Evolutionary conservation across 2,113 vertebrate species (phyloP), one percentile per base, ranked within the genome.

Genomic region (Centropus bengalensis): DNA sequence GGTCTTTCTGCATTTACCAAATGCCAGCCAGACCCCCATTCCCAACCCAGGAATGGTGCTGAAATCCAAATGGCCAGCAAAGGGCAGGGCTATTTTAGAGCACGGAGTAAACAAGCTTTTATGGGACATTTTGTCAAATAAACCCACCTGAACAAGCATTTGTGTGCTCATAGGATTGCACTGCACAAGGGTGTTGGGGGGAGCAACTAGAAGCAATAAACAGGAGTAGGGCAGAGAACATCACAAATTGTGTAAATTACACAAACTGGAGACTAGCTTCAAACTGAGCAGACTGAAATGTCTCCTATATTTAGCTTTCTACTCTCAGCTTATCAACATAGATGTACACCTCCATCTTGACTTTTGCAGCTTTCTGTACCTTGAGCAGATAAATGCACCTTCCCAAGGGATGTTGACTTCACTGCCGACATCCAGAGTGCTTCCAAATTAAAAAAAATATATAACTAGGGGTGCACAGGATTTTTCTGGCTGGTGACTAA

Each of bases 11-110:
- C 71, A 23, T 36, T 59, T 83, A 52, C 30, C 47, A 90, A 77
- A 91, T 47, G 15, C 28, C 79, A 63, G 14, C 23, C 4, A 1
- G 20, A 79, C 10, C 9, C 32, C 26, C 56, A 17, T 20, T 74
- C 38, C 82, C 8, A 1, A 93, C n/a, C 1, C 22, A 67, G 18
- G 54, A 49, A 28, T 15, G 44, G 23, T 64, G 22, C 30, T 56
- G 71, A 95, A 75, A 73, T 56, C 79, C 91, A 96, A 95, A 93
- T 83, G 95, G 90, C 49, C 3, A 0, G 64, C 91, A 95, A 97
- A 96, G 74, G 82, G 76, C 17, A n/a, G 28, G 11, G 74, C 67
- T 49, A 3, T 91, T 68, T 76, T 87, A 80, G 30, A 12, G 13
- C 20, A 55, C 11, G 44, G 23, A 1, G 0, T 40, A 88, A 95